Conservation (phyloP, 2,888 invertebrate species). For the Drosophila formosana region DNA sequence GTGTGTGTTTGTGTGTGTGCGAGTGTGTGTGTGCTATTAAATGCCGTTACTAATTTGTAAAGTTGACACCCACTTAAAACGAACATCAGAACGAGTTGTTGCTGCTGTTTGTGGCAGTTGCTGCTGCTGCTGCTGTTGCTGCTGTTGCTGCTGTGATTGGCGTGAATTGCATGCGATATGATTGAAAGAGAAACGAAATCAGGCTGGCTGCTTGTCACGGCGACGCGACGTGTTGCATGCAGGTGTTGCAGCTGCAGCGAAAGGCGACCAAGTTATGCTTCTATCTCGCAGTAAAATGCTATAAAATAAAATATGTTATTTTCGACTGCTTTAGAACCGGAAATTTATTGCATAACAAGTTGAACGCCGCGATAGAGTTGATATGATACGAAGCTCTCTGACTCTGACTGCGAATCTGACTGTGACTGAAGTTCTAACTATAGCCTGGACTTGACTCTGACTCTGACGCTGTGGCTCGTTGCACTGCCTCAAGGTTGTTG, state of each 20-base stretch:
- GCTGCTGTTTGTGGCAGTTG: not conserved
- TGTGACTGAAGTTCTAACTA: not conserved
- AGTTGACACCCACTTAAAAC: conserved; percentile 72
- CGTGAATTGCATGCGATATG: conserved; percentile 42
- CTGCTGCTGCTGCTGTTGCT: not conserved
- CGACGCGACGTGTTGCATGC: conserved; percentile 24
- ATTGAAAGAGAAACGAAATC: conserved; percentile 49
- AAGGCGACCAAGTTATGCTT: conserved; percentile 33
- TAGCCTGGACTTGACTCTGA: not conserved
- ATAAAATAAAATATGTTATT: not conserved
- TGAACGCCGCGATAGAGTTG: conserved; percentile 60
- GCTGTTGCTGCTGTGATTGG: not conserved
- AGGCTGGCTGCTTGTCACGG: conserved; percentile 39
- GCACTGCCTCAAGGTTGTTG: conserved; percentile 25
- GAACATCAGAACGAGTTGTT: conserved; percentile 42
- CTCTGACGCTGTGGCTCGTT: not conserved
- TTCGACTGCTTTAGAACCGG: conserved; percentile 58
- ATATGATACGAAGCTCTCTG: conserved; percentile 17
- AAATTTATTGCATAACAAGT: conserved; percentile 82
- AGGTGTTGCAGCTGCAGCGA: conserved; percentile 38
- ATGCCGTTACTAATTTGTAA: conserved; percentile 70
- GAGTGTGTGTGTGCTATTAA: conserved; percentile 48
- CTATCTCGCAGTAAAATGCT: too few species aligned
- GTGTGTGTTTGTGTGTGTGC: not conserved
- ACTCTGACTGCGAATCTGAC: conserved; percentile 23